Conservation (phyloP, 2,888 invertebrate species). For the Lobophora halterata region DNA sequence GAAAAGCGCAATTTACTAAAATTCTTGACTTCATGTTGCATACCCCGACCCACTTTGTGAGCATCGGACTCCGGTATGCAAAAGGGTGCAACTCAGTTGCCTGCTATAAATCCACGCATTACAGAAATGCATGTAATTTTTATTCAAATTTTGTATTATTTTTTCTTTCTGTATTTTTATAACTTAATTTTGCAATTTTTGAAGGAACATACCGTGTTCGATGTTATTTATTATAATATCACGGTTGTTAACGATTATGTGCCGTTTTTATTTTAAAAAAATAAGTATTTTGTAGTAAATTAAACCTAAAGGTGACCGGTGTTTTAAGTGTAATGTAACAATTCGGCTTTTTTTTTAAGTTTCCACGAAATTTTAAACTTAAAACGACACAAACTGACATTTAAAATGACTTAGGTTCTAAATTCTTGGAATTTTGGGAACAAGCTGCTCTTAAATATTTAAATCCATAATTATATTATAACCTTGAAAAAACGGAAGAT, state of each 20-base stretch:
- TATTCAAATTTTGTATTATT: constrained; percentile 32
- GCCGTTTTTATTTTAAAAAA: too few relatives aligned
- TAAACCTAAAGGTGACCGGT: too few relatives aligned
- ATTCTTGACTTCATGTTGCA: constrained; percentile 17
- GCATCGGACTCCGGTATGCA: constrained; percentile 35
- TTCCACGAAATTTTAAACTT: too few relatives aligned
- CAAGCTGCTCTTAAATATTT: too few relatives aligned
- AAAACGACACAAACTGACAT: too few relatives aligned
- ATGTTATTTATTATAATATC: constrained; percentile 27
- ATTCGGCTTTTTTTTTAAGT: too few relatives aligned
- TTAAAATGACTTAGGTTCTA: too few relatives aligned
- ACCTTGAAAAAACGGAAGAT: too few relatives aligned
- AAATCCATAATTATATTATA: too few relatives aligned
- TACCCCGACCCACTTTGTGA: constrained; percentile 23
- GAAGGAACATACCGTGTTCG: constrained; percentile 22
- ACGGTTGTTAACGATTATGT: constrained; percentile 20
- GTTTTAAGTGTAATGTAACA: too few relatives aligned
- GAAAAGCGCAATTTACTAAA: neutral
- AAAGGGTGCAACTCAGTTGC: constrained; percentile 27
- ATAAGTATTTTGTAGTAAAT: too few relatives aligned
- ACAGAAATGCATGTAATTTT: constrained; percentile 39
- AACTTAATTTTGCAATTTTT: constrained; percentile 30
- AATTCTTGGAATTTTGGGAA: too few relatives aligned
- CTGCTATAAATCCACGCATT: constrained; percentile 41
- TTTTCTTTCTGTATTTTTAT: constrained; percentile 27